These are phyloP conservation scores for Meloidogyne chitwoodi DNA, from an alignment of 1,140 invertebrate genomes.

Conservation along the genomic window DNA sequence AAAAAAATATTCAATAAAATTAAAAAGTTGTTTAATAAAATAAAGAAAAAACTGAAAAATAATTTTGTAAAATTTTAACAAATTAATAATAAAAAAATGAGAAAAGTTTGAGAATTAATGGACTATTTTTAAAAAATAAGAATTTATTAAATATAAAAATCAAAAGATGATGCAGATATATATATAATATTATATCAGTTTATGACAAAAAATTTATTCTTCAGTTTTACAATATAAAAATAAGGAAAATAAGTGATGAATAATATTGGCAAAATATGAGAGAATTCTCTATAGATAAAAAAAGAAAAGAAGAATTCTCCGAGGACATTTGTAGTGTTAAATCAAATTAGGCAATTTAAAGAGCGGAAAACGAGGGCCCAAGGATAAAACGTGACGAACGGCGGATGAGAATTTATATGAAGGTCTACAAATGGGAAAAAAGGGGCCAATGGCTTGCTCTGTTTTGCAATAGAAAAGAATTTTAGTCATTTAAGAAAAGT, in stretches of 20 bases:
- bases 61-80: too few relatives aligned
- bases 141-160: too few relatives aligned
- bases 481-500: neutral
- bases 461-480: neutral
- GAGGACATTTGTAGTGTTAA: neutral
- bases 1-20: too few relatives aligned
- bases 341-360: constrained; percentile 22
- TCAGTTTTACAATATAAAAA: neutral
- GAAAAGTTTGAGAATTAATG: too few relatives aligned
- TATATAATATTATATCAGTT: too few relatives aligned
- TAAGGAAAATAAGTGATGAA: neutral
- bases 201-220: neutral
- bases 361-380: neutral
- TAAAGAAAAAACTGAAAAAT: too few relatives aligned
- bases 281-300: neutral
- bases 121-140: too few relatives aligned
- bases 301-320: neutral
- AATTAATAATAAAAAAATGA: too few relatives aligned
- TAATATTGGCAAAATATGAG: neutral
- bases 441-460: neutral
- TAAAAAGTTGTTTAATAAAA: too few relatives aligned
- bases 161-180: too few relatives aligned
- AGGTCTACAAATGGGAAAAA: neutral
- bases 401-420: neutral
- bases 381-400: neutral